Base-by-base conservation (phyloP, 1,140 invertebrate species). In the Archegozetes longisetosus region DNA sequence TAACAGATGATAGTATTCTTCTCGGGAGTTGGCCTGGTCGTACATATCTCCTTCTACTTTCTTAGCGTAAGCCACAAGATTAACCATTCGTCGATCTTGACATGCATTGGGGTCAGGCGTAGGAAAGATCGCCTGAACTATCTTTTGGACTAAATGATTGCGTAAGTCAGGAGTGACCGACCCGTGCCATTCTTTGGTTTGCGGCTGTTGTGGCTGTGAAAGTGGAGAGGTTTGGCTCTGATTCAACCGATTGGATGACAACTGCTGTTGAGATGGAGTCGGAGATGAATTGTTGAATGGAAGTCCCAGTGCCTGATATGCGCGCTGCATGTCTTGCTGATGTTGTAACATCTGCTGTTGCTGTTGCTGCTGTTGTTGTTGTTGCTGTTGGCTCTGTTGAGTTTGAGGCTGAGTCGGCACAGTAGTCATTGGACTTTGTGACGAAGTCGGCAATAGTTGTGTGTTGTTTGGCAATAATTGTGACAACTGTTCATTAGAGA, bases 31-130 rank as follows among this genome's bases (percentile, higher is more conserved):
- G 0, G 96, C 95, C 80, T 88, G 87, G 74, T 96, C 92, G 71
- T 97, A 99, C 94, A 99, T 98, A 69, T 98, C 94, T 59, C 91
- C 91, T 75, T 99, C 96, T 1, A 99, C 94, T 79, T 98, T 98
- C 63, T 90, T 80, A 32, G 96, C 95, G 74, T 99, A 99, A 0
- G 88, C 85, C 2, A 98, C 90, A 52, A 99, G 77, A 78, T 98
- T 98, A 67, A 89, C 85, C 86, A 99, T 95, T 66, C 93, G 78
- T 70, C 86, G 88, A 70, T 98, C 93, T 59, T 91, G 80, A 79
- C 95, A 85, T 1, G 88, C 86, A 66, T 84, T 82, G 9, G 88
- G 90, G 76, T 96, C 89, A 3, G 88, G 87, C 27, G 88, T 93
- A 29, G 95, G 95, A 74, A 98, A 98, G 70, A 99, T 98, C 61